Conservation (phyloP, 2,113 vertebrate species). For the Austrofundulus limnaeus region DNA sequence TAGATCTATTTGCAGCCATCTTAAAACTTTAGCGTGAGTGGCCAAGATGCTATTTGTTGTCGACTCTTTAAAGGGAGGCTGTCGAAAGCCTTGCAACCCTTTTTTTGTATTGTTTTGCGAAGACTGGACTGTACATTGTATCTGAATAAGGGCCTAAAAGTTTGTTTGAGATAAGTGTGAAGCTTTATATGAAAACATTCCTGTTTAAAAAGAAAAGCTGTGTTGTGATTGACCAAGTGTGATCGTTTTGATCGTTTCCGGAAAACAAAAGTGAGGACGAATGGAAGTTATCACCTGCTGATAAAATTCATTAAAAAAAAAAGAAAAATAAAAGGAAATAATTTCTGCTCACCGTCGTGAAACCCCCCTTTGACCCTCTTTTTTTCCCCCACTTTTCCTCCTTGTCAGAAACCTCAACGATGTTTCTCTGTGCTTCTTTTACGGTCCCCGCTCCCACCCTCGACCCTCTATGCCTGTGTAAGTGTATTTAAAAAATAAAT, state of each 20-base stretch:
- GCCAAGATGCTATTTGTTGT: conserved; percentile 22
- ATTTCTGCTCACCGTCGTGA: conserved; percentile 90
- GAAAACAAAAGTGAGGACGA: conserved; percentile 57
- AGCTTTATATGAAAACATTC: conserved; percentile 65
- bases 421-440: conserved; percentile 77
- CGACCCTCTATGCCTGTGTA: conserved; percentile 80
- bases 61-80: not conserved
- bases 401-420: conserved; percentile 82
- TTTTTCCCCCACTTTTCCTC: too few relatives aligned
- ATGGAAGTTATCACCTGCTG: conserved; percentile 76
- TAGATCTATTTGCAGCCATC: conserved; percentile 29
- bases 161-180: conserved; percentile 55
- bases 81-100: not conserved
- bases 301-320: conserved; percentile 72
- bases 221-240: conserved; percentile 34
- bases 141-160: conserved; percentile 12
- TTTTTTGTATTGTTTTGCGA: conserved; percentile 3
- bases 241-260: conserved; percentile 60
- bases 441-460: not conserved
- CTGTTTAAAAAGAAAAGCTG: conserved; percentile 59
- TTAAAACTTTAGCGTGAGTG: conserved; percentile 29
- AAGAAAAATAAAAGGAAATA: conserved; percentile 66
- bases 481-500: conserved; percentile 85
- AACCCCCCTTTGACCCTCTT: conserved; percentile 67
- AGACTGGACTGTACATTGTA: conserved; percentile 9